Base-by-base conservation (phyloP, 1,140 invertebrate genomes). In the Solenopsis invicta region DNA sequence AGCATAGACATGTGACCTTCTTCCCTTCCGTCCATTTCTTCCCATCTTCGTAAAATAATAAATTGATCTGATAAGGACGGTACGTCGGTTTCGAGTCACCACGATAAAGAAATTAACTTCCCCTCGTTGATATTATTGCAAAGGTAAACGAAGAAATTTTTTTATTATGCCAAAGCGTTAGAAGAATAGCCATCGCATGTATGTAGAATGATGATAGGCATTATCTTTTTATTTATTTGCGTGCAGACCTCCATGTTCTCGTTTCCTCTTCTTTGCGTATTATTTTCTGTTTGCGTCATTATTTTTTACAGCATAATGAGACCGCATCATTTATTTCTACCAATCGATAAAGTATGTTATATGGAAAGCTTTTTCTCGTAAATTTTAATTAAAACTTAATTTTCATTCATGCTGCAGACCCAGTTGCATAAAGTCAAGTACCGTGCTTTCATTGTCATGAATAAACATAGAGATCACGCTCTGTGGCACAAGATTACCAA, bases 61-160 rank as follows among this genome's bases (percentile, higher is more conserved):
- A 8, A 4, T 24, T 50, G 21, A 84, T 84, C 80, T 84, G 69
- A 62, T 84, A 84, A 74, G 24, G 12, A 37, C 2, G 16, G 29
- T 74, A 24, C 13, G 54, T 61, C 24, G n/a, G 13, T n/a, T 24
- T 21, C 10, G 64, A 56, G 13, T 54, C 45, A 12, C 9, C 41
- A 56, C 6, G 13, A 75, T 75, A 37, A 50, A 72, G 8, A 81
- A 75, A 18, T 74, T 74, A 59, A 50, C 18, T 6, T 2, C 13
- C n/a, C n/a, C 13, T 71, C 24, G 13, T 13, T 24, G 18, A 72
- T 24, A 6, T 74, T 61, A 84, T 62, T 75, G 9, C 16, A 72
- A 72, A 61, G 34, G 3, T 74, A 34, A 72, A 0, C 8, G 1
- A 54, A 29, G 4, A 41, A 41, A 56, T 45, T 24, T 56, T 56